phyloP scores from a whole-genome alignment of 2,113 vertebrate species.

The Dascyllus trimaculatus region DNA sequence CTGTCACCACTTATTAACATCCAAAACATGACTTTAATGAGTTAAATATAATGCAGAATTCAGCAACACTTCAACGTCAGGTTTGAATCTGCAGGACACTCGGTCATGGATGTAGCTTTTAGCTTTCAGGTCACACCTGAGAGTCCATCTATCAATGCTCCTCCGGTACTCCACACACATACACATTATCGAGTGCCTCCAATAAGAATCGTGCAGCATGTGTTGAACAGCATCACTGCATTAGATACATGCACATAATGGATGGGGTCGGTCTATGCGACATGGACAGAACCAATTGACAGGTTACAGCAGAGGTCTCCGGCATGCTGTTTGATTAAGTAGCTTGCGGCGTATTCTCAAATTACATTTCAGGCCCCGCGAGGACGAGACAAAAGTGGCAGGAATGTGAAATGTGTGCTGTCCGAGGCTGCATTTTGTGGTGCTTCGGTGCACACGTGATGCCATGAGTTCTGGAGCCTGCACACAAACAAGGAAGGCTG shows the following conservation, averaged over 20 bases:
- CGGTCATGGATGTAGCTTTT: conserved; percentile 8
- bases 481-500: conserved; percentile 12
- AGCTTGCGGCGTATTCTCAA: neutral
- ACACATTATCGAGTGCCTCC: conserved; percentile 12
- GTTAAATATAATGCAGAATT: neutral
- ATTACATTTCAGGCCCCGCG: neutral
- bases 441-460: neutral
- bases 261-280: conserved; percentile 14
- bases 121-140: conserved; percentile 30
- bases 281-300: conserved; percentile 20
- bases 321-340: conserved; percentile 25
- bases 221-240: conserved; percentile 25
- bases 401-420: neutral
- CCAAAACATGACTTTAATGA: neutral
- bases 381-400: conserved; percentile 2
- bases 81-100: conserved; percentile 3
- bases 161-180: conserved; percentile 5
- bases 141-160: conserved; percentile 36
- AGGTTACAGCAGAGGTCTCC: conserved; percentile 19
- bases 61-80: neutral
- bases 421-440: neutral
- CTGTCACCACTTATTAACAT: too few relatives aligned
- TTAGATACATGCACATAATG: conserved; percentile 33
- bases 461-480: neutral
- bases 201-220: neutral